Evolutionary conservation across 1,140 invertebrate genomes (phyloP).

Genomic region (Aphidius ervi): DNA sequence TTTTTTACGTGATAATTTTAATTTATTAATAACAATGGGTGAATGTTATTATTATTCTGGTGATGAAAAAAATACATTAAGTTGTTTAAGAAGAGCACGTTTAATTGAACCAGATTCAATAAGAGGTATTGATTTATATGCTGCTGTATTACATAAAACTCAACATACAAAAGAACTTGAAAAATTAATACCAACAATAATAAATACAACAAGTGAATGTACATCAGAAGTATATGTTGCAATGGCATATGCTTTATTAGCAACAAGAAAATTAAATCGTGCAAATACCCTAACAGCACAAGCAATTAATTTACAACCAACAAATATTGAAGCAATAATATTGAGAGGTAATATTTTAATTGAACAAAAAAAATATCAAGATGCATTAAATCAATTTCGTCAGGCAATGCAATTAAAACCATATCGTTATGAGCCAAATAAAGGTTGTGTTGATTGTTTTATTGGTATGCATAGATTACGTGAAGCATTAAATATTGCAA

Average conservation of each 20-base stretch:
- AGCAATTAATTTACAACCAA: slow-evolving; percentile 51
- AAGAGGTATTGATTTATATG: slow-evolving; percentile 52
- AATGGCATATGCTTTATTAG: slow-evolving; percentile 60
- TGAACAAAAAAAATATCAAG: slow-evolving; percentile 68
- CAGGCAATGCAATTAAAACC: slow-evolving; percentile 64
- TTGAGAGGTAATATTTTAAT: slow-evolving; percentile 67
- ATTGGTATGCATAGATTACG: slow-evolving; percentile 61
- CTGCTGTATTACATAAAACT: slow-evolving; percentile 52
- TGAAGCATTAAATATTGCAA: slow-evolving; percentile 68
- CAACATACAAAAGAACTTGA: slow-evolving; percentile 51
- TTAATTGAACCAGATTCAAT: slow-evolving; percentile 58
- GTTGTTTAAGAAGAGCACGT: slow-evolving; percentile 52
- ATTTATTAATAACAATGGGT: slow-evolving; percentile 62
- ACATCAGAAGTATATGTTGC: slow-evolving; percentile 62
- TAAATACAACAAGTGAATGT: slow-evolving; percentile 48
- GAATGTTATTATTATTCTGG: slow-evolving; percentile 65
- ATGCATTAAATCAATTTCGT: slow-evolving; percentile 67
- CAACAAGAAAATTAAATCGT: slow-evolving; percentile 54
- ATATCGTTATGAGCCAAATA: slow-evolving; percentile 63
- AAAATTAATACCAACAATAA: slow-evolving; percentile 45
- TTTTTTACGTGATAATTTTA: slow-evolving; percentile 61
- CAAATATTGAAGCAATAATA: slow-evolving; percentile 66
- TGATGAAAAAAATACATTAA: slow-evolving; percentile 51
- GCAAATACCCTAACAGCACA: slow-evolving; percentile 62
- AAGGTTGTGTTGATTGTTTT: slow-evolving; percentile 70